Conservation (phyloP, 2,797 vertebrate genomes). For the Adelosebastes latens region DNA sequence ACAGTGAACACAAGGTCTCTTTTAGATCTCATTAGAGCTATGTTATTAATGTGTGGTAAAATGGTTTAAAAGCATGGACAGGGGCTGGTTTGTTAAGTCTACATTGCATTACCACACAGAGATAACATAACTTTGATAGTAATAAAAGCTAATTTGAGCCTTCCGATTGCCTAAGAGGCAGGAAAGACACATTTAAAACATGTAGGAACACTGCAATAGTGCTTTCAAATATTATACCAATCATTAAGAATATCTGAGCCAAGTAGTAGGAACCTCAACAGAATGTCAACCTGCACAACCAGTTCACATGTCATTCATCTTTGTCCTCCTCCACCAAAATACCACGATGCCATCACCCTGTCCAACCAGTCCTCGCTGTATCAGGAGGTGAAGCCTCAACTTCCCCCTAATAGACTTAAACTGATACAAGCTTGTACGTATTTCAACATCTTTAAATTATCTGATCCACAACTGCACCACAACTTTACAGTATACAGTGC, state of each 20-base stretch:
- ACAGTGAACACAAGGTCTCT: not conserved
- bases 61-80: not conserved
- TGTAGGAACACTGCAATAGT: fast-evolving
- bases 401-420: too few species aligned
- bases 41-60: not conserved
- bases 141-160: not conserved
- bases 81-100: not conserved
- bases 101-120: not conserved
- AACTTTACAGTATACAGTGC: not conserved
- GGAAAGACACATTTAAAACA: not conserved
- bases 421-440: not conserved
- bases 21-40: not conserved
- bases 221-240: not conserved
- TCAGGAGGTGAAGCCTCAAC: not conserved
- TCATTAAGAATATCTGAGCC: not conserved
- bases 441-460: not conserved
- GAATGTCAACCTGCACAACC: not conserved
- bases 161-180: not conserved
- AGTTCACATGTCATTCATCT: not conserved
- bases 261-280: not conserved
- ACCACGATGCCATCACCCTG: too few species aligned
- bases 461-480: not conserved
- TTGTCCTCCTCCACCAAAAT: not conserved
- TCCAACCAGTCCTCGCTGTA: not conserved
- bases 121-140: not conserved